Conservation (phyloP, 2,797 vertebrate genomes). For the Pelodytes ibericus region DNA sequence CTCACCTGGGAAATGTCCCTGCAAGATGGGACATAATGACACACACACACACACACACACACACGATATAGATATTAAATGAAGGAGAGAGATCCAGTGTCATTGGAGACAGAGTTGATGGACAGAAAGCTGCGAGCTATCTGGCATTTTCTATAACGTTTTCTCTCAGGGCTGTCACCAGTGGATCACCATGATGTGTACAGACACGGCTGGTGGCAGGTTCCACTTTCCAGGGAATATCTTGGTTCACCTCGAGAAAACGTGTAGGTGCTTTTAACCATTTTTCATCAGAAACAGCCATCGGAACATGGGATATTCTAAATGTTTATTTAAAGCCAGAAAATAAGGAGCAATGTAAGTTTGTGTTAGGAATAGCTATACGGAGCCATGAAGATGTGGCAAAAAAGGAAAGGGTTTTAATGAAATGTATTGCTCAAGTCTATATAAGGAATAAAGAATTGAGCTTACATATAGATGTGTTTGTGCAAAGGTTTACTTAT, state of each 20-base stretch:
- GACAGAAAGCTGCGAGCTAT: constrained; percentile 36
- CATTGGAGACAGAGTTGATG: constrained; percentile 12
- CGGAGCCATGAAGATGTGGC: too few relatives aligned
- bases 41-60: constrained; percentile 37
- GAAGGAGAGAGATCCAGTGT: constrained; percentile 4
- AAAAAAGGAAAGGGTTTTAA: too few relatives aligned
- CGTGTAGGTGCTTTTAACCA: too few relatives aligned
- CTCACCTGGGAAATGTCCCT: constrained; percentile 25
- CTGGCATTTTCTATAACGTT: constrained; percentile 24
- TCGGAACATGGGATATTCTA: too few relatives aligned
- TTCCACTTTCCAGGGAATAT: background rate
- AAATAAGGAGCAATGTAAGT: too few relatives aligned
- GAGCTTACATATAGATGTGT: too few relatives aligned
- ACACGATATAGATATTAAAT: constrained; percentile 40
- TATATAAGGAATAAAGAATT: too few relatives aligned
- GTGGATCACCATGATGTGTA: constrained; percentile 27
- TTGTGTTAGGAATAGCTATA: too few relatives aligned
- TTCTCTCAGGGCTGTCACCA: constrained; percentile 27
- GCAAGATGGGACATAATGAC: constrained; percentile 6
- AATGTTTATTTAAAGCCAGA: too few relatives aligned
- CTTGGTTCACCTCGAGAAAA: background rate
- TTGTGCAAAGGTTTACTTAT: too few relatives aligned
- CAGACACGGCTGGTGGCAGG: constrained; percentile 17
- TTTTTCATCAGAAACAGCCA: too few relatives aligned
- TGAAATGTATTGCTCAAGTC: too few relatives aligned